Conservation (phyloP, 2,888 invertebrate species). For the Melangyna quadrimaculata region DNA sequence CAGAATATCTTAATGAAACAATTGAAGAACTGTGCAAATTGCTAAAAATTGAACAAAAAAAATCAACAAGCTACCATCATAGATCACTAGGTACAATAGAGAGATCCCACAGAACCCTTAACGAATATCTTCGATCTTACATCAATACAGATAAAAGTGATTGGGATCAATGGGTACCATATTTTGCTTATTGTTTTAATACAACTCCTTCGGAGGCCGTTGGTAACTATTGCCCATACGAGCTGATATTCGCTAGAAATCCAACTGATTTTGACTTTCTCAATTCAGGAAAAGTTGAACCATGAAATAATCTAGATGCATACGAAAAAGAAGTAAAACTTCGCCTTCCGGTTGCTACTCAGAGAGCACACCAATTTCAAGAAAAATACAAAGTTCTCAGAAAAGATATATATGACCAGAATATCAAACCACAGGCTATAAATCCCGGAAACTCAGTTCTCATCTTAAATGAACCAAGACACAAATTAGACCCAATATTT, state of each 20-base stretch:
- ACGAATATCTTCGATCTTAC: background rate
- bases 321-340: background rate
- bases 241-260: background rate
- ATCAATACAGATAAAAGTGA: conserved; percentile 23
- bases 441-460: background rate
- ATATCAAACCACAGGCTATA: background rate
- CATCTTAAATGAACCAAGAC: background rate
- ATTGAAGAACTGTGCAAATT: conserved; percentile 10
- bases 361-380: background rate
- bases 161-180: conserved; percentile 29
- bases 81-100: too few relatives aligned
- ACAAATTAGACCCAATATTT: background rate
- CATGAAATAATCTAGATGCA: background rate
- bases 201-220: conserved; percentile 19
- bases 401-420: background rate
- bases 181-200: conserved; percentile 24
- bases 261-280: background rate
- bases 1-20: conserved; percentile 19
- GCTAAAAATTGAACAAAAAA: conserved; percentile 12
- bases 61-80: conserved; percentile 25
- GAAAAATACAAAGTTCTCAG: background rate
- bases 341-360: background rate
- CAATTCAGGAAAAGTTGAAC: background rate
- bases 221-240: background rate
- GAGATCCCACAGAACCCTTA: too few relatives aligned